phyloP scores from a whole-genome alignment of 1,140 invertebrate species.

The Neomicropteryx cornuta region DNA sequence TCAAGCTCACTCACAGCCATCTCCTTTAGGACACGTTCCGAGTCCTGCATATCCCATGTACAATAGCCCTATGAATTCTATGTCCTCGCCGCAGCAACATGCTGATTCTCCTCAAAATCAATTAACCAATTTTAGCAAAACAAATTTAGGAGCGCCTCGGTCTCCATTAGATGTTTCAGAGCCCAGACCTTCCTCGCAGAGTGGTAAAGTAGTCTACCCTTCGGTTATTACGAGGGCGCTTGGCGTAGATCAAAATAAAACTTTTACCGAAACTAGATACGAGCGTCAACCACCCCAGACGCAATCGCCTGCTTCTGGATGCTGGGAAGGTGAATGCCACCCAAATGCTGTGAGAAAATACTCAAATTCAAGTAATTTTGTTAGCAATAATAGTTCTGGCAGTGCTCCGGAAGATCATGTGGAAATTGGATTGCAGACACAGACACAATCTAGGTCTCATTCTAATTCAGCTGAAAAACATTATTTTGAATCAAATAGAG shows the following conservation, averaged over 20 bases:
- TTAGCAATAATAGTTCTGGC: constrained; percentile 23
- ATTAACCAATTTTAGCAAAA: constrained; percentile 25
- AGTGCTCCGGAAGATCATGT: constrained; percentile 9
- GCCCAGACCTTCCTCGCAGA: constrained; percentile 49
- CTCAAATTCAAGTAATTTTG: constrained; percentile 27
- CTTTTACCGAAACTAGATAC: constrained; percentile 46
- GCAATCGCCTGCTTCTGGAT: constrained; percentile 29
- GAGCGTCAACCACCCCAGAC: constrained; percentile 40
- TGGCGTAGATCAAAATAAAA: constrained; percentile 48
- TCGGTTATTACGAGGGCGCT: constrained; percentile 60
- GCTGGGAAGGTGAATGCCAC: constrained; percentile 36
- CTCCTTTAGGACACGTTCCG: constrained; percentile 52
- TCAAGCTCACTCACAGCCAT: constrained; percentile 53
- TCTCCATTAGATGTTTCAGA: constrained; percentile 58
- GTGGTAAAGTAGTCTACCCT: constrained; percentile 52
- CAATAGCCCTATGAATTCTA: constrained; percentile 62
- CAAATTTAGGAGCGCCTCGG: constrained; percentile 47
- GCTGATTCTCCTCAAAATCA: constrained; percentile 32
- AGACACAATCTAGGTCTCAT: too few relatives aligned
- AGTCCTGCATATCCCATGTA: constrained; percentile 68
- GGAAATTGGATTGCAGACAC: too few relatives aligned
- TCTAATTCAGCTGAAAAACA: too few relatives aligned
- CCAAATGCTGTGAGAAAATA: constrained; percentile 26
- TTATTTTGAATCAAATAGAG: constrained; percentile 45
- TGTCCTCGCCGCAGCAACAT: constrained; percentile 58